These are phyloP conservation scores for Etia nguti DNA, from an alignment of 2,113 vertebrate species.

Conservation along the genomic window DNA sequence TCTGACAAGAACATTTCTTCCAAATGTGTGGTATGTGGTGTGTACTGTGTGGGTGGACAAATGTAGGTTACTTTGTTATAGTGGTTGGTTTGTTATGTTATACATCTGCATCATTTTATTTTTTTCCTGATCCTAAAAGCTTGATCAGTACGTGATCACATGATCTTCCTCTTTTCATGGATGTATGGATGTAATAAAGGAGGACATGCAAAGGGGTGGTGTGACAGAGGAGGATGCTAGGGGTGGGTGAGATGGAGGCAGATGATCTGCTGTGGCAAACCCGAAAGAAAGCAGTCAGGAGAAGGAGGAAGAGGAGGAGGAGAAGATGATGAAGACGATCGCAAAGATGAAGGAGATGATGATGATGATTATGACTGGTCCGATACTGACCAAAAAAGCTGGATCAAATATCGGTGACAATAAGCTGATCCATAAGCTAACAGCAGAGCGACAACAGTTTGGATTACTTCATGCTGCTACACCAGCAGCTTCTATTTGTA, in stretches of 20 bases:
- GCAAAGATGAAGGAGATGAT: background rate
- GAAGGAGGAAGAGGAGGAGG: background rate
- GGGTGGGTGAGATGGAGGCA: background rate
- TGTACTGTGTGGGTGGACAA: background rate
- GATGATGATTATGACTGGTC: background rate
- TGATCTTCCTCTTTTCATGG: fast-evolving
- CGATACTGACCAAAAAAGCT: background rate
- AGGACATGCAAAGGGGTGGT: background rate
- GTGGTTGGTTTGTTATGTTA: background rate
- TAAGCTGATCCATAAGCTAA: background rate
- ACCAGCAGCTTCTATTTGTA: background rate
- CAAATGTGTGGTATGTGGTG: background rate
- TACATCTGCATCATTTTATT: background rate
- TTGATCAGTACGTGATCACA: background rate
- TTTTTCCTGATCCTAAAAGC: background rate
- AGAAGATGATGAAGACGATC: background rate
- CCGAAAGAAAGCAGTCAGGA: background rate
- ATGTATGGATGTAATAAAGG: background rate
- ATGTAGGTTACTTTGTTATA: background rate
- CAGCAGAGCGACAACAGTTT: background rate
- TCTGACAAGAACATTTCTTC: background rate
- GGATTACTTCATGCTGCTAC: background rate
- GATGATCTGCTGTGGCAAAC: background rate
- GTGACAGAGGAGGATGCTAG: background rate
- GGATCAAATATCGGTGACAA: background rate